Base-by-base conservation (phyloP, 2,797 vertebrate genomes). In the Helicolenus hilgendorfi region DNA sequence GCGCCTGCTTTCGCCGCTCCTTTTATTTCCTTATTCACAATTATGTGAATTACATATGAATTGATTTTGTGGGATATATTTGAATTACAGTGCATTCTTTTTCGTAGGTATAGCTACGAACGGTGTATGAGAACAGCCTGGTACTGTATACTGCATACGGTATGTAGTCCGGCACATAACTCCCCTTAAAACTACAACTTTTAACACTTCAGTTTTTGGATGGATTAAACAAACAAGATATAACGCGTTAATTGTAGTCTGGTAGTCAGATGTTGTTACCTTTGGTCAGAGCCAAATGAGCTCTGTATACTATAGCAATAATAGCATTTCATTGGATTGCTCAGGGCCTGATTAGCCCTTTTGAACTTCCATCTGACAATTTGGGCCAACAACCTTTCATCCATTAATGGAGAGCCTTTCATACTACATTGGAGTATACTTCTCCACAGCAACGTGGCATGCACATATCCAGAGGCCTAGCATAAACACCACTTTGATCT, bases 401-500 rank as follows among this genome's bases (percentile, higher is more conserved):
- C 84, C 84, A 27, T 69, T 96, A 93, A 92, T 90, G 84, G 92
- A 86, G 53, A 83, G 71, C 80, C 77, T 92, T 91, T 92, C 79
- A 81, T 72, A 64, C 29, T 73, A 65, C 75, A 86, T 77, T 83
- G 56, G 71, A 89, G 86, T 29, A 72, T 75, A 56, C 83, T 82
- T 84, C 75, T 87, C 59, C 72, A 56, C 64, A 62, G 83, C 33
- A 26, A 45, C 62, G n/a, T 75, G 75, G 22, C 62, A 74, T 75
- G 77, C 72, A 80, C 79, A 77, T 72, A 85, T 82, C 75, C 86
- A 73, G 63, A 35, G 85, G 83, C 76, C 76, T 15, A 11, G 71
- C 73, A 87, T 91, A 80, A 92, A 94, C 71, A 85, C 83, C 55
- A 78, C 94, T 95, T 94, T 96, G 91, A 95, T 96, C 88, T 89